These are phyloP conservation scores for Strigamia crassipes DNA, from an alignment of 2,888 invertebrate genomes.

Conservation along the genomic window DNA sequence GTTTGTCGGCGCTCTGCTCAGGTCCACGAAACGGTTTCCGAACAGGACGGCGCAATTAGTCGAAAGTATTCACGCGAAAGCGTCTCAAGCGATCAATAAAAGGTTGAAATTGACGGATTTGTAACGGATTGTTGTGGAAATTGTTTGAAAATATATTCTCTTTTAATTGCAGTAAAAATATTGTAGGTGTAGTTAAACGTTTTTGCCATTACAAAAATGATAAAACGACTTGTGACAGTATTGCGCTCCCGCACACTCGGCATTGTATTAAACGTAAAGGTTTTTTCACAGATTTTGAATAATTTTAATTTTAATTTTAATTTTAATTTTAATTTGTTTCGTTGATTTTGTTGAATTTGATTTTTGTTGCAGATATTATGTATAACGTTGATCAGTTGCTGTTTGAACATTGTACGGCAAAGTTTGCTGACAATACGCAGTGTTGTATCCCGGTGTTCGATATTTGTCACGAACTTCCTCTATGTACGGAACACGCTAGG, in stretches of 20 bases:
- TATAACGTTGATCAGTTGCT: constrained; percentile 81
- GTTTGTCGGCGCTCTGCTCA: constrained; percentile 57
- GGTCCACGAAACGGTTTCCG: constrained; percentile 55
- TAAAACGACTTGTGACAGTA: constrained; percentile 55
- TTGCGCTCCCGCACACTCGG: constrained; percentile 75
- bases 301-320: no score
- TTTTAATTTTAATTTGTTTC: no score
- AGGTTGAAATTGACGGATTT: constrained; percentile 26
- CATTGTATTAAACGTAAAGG: constrained; percentile 74
- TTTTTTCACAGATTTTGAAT: no score
- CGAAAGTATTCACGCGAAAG: constrained; percentile 48
- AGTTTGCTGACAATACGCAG: constrained; percentile 77
- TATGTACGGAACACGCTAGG: constrained; percentile 83
- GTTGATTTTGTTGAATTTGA: no score
- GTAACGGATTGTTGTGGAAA: no score
- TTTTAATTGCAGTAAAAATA: constrained; percentile 52
- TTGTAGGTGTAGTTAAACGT: constrained; percentile 53
- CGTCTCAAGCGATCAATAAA: not conserved
- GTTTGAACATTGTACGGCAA: constrained; percentile 75
- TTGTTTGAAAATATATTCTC: constrained; percentile 16
- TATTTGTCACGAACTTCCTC: constrained; percentile 76
- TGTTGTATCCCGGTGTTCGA: constrained; percentile 80
- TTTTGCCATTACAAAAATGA: constrained; percentile 54
- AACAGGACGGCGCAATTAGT: constrained; percentile 54
- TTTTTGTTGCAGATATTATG: constrained; percentile 80